Evolutionary conservation across 2,888 invertebrate species (phyloP).

Genomic region (Eupsilia transversa): DNA sequence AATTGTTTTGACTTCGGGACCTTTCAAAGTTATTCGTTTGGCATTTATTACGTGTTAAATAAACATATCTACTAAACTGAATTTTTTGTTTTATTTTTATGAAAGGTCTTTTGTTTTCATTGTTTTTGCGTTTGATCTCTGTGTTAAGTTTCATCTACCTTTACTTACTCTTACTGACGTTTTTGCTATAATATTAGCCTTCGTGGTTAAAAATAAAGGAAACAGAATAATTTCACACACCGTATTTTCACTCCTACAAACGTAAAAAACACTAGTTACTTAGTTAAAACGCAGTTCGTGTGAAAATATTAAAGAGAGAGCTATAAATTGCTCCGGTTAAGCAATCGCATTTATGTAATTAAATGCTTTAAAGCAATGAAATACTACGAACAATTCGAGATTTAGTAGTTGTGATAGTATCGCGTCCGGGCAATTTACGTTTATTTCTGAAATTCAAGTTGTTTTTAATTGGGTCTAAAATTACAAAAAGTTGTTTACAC

Average conservation of each 20-base stretch:
- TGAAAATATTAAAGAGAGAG: constrained; percentile 34
- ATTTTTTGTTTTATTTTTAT: constrained; percentile 6
- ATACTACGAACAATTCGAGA: constrained; percentile 40
- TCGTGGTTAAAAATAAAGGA: not conserved
- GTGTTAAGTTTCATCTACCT: not conserved
- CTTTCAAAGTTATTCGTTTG: constrained; percentile 54
- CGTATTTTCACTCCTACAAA: not conserved
- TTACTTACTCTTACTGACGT: not conserved
- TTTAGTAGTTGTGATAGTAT: constrained; percentile 53
- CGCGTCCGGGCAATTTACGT: constrained; percentile 27
- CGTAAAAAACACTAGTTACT: not conserved
- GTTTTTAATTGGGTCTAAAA: constrained; percentile 30
- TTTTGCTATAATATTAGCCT: not conserved
- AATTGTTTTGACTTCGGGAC: constrained; percentile 62
- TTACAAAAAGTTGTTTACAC: constrained; percentile 13
- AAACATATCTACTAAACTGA: too few relatives aligned
- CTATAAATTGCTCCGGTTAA: constrained; percentile 27
- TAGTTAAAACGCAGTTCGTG: constrained; percentile 39
- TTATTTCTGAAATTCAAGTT: constrained; percentile 25
- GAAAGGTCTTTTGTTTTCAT: not conserved
- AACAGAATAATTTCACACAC: not conserved
- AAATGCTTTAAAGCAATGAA: constrained; percentile 53
- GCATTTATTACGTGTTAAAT: constrained; percentile 21
- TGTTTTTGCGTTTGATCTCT: not conserved
- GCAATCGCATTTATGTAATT: constrained; percentile 45